phyloP scores from a whole-genome alignment of 2,888 invertebrate genomes.

The Ceraclea dissimilis region DNA sequence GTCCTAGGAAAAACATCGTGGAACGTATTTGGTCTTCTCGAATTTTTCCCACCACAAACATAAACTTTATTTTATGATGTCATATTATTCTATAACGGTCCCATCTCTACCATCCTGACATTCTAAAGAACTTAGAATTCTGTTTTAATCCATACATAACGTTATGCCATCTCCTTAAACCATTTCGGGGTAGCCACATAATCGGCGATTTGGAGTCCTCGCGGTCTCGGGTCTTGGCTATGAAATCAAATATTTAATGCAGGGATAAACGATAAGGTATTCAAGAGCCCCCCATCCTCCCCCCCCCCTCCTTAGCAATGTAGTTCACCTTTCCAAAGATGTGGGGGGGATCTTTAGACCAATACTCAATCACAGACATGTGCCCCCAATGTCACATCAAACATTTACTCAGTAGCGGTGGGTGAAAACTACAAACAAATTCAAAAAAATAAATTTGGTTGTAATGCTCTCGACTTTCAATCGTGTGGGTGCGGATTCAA shows the following conservation, averaged over 20 bases:
- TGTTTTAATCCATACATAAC: no score
- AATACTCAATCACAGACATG: conserved; percentile 25
- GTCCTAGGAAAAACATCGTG: no score
- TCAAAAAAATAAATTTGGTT: neutral
- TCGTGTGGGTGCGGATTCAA: no score
- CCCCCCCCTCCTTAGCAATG: no score
- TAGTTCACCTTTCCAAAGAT: neutral
- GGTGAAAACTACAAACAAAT: neutral
- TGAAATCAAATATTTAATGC: conserved; percentile 25
- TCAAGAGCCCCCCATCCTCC: neutral
- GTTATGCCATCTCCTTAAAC: neutral
- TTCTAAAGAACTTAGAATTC: no score
- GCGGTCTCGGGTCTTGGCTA: conserved; percentile 5
- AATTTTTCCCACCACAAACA: no score
- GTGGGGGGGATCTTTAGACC: conserved; percentile 1
- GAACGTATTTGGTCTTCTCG: no score
- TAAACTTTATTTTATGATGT: no score
- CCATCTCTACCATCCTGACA: no score
- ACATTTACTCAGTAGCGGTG: neutral
- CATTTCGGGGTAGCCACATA: neutral
- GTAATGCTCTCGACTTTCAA: no score
- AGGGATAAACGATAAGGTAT: neutral
- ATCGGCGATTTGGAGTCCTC: neutral
- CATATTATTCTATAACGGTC: no score
- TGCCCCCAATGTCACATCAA: conserved; percentile 25